A percentile compares a stretch with the other conserved stretches of the same genome.
Evolutionary conservation across 1,140 invertebrate genomes (phyloP).

Genomic region (Phymorhynchus buccinoides): DNA sequence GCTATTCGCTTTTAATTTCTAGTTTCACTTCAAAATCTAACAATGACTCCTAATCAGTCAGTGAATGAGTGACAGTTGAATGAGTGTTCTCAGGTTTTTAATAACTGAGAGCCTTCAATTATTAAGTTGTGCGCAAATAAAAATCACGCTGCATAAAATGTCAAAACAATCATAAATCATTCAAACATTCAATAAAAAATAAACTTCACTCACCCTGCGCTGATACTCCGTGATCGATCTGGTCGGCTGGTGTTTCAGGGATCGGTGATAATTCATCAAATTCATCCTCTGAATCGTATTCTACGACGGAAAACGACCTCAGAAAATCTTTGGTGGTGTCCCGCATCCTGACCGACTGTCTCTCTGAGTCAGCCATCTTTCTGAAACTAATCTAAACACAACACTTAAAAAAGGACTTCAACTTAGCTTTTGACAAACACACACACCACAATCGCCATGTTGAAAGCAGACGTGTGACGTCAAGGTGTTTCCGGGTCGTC

Average conservation of each 20-base stretch:
- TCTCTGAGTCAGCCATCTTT: not conserved
- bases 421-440: not conserved
- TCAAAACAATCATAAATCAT: not conserved
- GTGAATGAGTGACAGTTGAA: no score
- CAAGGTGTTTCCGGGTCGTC: constrained; percentile 29
- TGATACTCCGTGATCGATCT: constrained; percentile 13
- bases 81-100: no score
- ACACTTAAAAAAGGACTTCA: not conserved
- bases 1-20: no score
- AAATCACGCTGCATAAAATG: no score
- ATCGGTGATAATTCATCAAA: constrained; percentile 44
- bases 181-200: not conserved
- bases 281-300: constrained; percentile 45
- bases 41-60: no score
- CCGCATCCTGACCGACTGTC: not conserved
- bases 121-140: no score
- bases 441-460: constrained; percentile 18
- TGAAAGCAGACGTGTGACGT: constrained; percentile 24
- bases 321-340: constrained; percentile 44
- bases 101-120: no score
- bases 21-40: no score
- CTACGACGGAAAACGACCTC: constrained; percentile 45
- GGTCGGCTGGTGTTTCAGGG: constrained; percentile 39
- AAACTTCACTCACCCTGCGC: constrained; percentile 6
- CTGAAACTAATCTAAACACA: not conserved